A percentile compares a stretch with the other conserved stretches of the same genome.
These are phyloP conservation scores for Alloplasta piceator DNA, from an alignment of 2,888 invertebrate genomes.

Conservation along the genomic window DNA sequence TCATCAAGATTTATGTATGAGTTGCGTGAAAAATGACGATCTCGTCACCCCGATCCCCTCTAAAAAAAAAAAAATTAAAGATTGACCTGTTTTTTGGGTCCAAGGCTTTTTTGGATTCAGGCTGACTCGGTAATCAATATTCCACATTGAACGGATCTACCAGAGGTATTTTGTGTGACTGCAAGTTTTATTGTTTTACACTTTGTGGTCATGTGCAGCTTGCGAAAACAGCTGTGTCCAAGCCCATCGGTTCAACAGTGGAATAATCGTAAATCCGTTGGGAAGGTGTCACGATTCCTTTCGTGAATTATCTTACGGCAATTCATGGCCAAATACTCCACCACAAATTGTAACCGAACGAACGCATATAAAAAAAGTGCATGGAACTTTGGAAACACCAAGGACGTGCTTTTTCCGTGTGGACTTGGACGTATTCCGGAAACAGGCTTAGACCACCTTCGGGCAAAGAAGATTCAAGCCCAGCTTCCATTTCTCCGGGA, in stretches of 20 bases:
- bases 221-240: conserved; percentile 32
- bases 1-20: too few species aligned
- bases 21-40: too few species aligned
- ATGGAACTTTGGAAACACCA: conserved; percentile 3
- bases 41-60: too few species aligned
- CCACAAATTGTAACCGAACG: conserved; percentile 9
- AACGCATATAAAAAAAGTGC: too few species aligned
- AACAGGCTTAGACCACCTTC: conserved; percentile 36
- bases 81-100: too few species aligned
- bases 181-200: too few species aligned
- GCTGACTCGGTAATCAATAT: too few species aligned
- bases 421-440: conserved; percentile 53
- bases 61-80: too few species aligned
- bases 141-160: not conserved
- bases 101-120: too few species aligned
- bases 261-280: conserved; percentile 52
- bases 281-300: conserved; percentile 57
- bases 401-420: conserved; percentile 50
- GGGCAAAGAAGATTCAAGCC: conserved; percentile 40
- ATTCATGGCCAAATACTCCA: conserved; percentile 75
- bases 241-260: conserved; percentile 55
- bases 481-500: conserved; percentile 40
- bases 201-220: too few species aligned
- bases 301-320: conserved; percentile 75
- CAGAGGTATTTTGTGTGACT: conserved; percentile 15